Evolutionary conservation across 2,113 vertebrate species (phyloP).

Genomic region (Perccottus glenii): DNA sequence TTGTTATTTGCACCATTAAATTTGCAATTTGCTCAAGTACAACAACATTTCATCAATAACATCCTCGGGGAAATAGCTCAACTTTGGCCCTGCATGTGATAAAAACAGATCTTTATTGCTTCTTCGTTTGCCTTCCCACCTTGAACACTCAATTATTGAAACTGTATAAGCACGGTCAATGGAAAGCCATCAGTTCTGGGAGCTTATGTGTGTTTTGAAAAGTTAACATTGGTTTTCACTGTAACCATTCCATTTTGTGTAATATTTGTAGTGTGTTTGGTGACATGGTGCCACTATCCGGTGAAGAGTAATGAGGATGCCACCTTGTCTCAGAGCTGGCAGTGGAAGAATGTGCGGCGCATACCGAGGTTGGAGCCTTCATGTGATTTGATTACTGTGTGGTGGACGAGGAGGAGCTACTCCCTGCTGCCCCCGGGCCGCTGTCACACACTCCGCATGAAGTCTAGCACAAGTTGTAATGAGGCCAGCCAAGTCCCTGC

Average conservation of each 20-base stretch:
- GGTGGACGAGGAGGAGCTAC: constrained; percentile 39
- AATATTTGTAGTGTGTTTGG: background rate
- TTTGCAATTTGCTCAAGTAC: constrained; percentile 38
- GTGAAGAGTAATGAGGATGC: constrained; percentile 19
- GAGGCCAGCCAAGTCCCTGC: constrained; percentile 40
- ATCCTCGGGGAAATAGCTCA: constrained; percentile 14
- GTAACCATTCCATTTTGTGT: background rate
- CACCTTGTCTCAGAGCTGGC: constrained; percentile 25
- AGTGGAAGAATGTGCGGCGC: constrained; percentile 17
- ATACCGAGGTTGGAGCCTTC: constrained; percentile 40
- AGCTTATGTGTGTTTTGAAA: background rate
- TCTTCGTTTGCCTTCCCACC: constrained; percentile 17
- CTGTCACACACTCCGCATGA: constrained; percentile 47
- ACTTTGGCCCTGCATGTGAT: constrained; percentile 16
- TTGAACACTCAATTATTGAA: background rate
- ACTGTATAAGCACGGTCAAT: too few relatives aligned
- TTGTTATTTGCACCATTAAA: constrained; percentile 33
- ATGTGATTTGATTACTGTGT: constrained; percentile 62
- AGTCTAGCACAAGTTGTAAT: constrained; percentile 41
- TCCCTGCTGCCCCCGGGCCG: constrained; percentile 43
- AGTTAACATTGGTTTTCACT: background rate
- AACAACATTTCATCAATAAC: constrained; percentile 44
- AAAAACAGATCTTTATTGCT: constrained; percentile 11
- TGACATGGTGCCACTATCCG: constrained; percentile 14
- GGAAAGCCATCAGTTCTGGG: too few relatives aligned